Percentiles rank a stretch among this genome's conserved stretches.
These are phyloP conservation scores for Athetis lepigone DNA, from an alignment of 2,888 invertebrate species.

Conservation along the genomic window DNA sequence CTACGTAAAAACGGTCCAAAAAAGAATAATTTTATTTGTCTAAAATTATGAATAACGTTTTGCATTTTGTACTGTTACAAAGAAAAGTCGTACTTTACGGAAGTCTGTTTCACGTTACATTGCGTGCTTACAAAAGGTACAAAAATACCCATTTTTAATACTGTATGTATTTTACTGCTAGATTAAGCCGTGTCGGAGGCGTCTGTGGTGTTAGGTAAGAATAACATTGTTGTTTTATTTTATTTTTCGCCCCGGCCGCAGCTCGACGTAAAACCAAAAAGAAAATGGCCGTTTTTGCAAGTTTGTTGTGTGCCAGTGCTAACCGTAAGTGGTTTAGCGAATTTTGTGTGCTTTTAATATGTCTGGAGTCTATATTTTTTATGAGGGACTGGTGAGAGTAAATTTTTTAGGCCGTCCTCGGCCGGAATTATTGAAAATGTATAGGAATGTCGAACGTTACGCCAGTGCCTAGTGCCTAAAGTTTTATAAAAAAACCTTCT, in stretches of 20 bases:
- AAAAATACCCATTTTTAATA: conserved; percentile 41
- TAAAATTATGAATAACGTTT: conserved; percentile 29
- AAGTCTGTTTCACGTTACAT: conserved; percentile 30
- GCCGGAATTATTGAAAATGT: not conserved
- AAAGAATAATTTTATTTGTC: conserved; percentile 1
- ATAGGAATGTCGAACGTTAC: not conserved
- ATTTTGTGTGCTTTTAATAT: conserved; percentile 31
- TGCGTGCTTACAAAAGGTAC: conserved; percentile 42
- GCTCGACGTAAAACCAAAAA: conserved; percentile 26
- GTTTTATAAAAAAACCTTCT: not conserved
- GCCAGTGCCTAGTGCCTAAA: too few species aligned
- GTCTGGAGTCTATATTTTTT: conserved; percentile 37
- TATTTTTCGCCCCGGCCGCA: conserved; percentile 22
- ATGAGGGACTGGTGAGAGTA: not conserved
- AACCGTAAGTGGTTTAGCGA: conserved; percentile 22
- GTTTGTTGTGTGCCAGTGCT: conserved; percentile 12
- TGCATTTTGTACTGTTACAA: conserved; percentile 27
- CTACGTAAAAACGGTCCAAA: not conserved
- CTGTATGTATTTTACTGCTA: conserved; percentile 50
- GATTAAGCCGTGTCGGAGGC: conserved; percentile 53
- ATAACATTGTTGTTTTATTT: conserved; percentile 55
- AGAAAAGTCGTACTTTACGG: conserved; percentile 15
- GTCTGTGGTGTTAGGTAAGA: conserved; percentile 40
- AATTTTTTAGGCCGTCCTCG: not conserved
- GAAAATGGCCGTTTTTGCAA: conserved; percentile 38